Percentiles rank a stretch among this genome's conserved stretches.
Conservation (phyloP, 2,797 vertebrate species). For the Falco columbarius region DNA sequence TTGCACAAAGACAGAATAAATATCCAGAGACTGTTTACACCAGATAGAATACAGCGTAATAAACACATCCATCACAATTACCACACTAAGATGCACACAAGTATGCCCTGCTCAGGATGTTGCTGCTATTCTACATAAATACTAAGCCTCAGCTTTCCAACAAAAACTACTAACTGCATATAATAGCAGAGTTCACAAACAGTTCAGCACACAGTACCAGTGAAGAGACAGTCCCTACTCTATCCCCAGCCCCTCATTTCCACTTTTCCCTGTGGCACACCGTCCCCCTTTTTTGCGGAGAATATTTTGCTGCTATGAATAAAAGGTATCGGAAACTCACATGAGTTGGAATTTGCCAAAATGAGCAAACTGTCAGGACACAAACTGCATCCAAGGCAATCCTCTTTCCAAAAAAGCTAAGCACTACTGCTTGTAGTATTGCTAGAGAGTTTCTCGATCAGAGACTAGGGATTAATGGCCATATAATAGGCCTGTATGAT, state of each 20-base stretch:
- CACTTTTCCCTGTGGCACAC: not conserved
- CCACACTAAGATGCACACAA: not conserved
- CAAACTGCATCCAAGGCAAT: not conserved
- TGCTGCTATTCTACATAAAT: not conserved
- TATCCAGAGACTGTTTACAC: not conserved
- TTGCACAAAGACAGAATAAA: not conserved
- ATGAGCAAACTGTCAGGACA: not conserved
- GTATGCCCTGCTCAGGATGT: not conserved
- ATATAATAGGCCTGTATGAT: not conserved
- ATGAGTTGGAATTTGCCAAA: not conserved
- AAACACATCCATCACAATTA: not conserved
- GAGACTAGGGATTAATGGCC: not conserved
- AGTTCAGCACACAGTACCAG: fast-evolving
- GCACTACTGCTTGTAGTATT: not conserved
- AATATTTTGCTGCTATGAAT: not conserved
- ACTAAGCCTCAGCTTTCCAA: not conserved
- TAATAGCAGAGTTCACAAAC: not conserved
- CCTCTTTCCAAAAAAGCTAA: not conserved
- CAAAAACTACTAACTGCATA: not conserved
- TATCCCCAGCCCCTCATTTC: not conserved
- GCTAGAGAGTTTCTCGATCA: not conserved
- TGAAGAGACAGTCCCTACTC: not conserved
- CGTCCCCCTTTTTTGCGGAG: fast-evolving
- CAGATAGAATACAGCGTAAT: not conserved
- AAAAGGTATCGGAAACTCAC: not conserved